Conservation (phyloP, 2,888 invertebrate genomes). For the Troglohyphantes excavatus region DNA sequence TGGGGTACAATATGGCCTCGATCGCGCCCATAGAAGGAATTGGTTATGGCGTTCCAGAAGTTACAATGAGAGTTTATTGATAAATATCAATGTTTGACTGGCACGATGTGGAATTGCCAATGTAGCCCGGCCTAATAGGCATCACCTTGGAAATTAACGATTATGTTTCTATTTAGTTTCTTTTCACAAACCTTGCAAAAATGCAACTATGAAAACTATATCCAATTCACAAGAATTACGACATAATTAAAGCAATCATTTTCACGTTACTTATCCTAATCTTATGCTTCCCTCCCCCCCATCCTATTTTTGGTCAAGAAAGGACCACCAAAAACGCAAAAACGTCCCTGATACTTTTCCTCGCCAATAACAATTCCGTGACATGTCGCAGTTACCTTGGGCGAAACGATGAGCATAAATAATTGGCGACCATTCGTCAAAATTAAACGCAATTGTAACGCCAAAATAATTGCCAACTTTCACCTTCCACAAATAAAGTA, state of each 20-base stretch:
- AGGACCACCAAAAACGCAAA: not conserved
- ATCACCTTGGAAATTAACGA: no score
- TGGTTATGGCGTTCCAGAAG: no score
- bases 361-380: no score
- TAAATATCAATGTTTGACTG: no score
- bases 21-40: no score
- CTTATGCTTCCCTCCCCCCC: not conserved
- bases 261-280: not conserved
- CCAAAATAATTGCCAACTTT: constrained; percentile 70
- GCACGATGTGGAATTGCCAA: no score
- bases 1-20: no score
- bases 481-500: constrained; percentile 60
- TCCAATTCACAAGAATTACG: not conserved
- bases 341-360: not conserved
- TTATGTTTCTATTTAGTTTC: no score
- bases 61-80: no score
- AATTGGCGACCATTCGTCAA: constrained; percentile 60
- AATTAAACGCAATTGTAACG: constrained; percentile 39
- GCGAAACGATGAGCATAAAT: constrained; percentile 45
- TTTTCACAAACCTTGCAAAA: no score
- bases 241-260: not conserved
- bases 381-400: constrained; percentile 25
- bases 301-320: not conserved
- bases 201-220: no score
- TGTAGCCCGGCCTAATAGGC: no score